Percentiles rank a stretch among this genome's conserved stretches.
Conservation (phyloP, 2,113 vertebrate genomes). For the Aplodontia rufa region DNA sequence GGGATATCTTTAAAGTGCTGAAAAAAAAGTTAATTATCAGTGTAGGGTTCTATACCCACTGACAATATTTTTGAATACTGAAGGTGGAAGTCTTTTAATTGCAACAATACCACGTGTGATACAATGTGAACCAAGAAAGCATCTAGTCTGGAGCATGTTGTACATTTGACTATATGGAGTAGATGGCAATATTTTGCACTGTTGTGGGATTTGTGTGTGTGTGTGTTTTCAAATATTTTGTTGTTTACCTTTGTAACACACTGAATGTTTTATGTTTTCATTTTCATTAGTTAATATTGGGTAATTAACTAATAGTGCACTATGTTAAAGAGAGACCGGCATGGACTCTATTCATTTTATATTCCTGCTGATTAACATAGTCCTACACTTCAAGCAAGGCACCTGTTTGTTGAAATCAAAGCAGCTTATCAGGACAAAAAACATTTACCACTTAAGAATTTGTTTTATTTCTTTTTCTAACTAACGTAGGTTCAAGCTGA, state of each 20-base stretch:
- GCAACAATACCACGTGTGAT: neutral
- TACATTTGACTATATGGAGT: slow-evolving; percentile 5
- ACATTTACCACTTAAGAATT: neutral
- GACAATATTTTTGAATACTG: neutral
- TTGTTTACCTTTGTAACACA: slow-evolving; percentile 49
- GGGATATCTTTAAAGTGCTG: neutral
- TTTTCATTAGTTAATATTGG: slow-evolving; percentile 25
- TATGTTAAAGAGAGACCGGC: neutral
- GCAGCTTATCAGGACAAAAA: slow-evolving; percentile 31
- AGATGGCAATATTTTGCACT: slow-evolving; percentile 22
- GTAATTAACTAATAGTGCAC: slow-evolving; percentile 40
- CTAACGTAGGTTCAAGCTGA: slow-evolving; percentile 93
- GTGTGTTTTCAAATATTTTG: slow-evolving; percentile 51
- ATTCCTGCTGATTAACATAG: neutral
- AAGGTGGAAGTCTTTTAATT: slow-evolving; percentile 36
- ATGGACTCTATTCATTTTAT: slow-evolving; percentile 20
- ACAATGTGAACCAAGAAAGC: neutral
- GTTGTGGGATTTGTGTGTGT: slow-evolving; percentile 45
- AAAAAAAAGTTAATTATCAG: slow-evolving; percentile 14
- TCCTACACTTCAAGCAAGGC: neutral
- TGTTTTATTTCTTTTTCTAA: slow-evolving; percentile 35
- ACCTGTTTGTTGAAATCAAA: slow-evolving; percentile 57
- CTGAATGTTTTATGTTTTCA: slow-evolving; percentile 51
- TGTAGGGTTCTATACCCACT: neutral
- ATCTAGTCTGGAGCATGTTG: neutral